Percentiles rank a stretch among this genome's conserved stretches.
phyloP scores from a whole-genome alignment of 2,113 vertebrate species.

The Merops nubicus region DNA sequence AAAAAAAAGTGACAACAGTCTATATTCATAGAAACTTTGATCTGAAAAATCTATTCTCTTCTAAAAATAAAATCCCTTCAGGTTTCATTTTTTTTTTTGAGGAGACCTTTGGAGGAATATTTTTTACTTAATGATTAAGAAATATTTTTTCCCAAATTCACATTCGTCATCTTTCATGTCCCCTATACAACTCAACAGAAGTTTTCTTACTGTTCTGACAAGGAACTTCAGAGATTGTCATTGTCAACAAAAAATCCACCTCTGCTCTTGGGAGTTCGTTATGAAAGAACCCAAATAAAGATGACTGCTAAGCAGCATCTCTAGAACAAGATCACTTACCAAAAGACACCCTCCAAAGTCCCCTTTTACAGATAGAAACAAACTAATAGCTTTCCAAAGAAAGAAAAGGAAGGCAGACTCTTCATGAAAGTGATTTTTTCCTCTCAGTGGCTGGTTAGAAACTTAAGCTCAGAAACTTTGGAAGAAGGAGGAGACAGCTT shows the following conservation, averaged over 20 bases:
- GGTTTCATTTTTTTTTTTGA: not conserved
- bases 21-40: not conserved
- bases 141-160: not conserved
- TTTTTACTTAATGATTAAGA: not conserved
- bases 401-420: not conserved
- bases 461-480: not conserved
- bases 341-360: not conserved
- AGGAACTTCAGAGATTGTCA: not conserved
- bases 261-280: not conserved
- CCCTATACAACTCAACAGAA: not conserved
- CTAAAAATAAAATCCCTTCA: not conserved
- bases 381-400: not conserved
- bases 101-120: accelerated
- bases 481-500: not conserved
- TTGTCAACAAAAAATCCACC: not conserved
- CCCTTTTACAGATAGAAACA: not conserved
- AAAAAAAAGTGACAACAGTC: not conserved
- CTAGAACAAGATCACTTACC: not conserved
- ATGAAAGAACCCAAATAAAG: not conserved
- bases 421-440: not conserved
- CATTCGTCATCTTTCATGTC: not conserved
- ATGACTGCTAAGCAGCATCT: not conserved
- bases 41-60: not conserved
- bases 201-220: not conserved
- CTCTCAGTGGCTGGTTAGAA: not conserved